Percentiles rank a stretch among this genome's conserved stretches.
phyloP scores from a whole-genome alignment of 2,113 vertebrate species.

The Odocoileus virginianus region DNA sequence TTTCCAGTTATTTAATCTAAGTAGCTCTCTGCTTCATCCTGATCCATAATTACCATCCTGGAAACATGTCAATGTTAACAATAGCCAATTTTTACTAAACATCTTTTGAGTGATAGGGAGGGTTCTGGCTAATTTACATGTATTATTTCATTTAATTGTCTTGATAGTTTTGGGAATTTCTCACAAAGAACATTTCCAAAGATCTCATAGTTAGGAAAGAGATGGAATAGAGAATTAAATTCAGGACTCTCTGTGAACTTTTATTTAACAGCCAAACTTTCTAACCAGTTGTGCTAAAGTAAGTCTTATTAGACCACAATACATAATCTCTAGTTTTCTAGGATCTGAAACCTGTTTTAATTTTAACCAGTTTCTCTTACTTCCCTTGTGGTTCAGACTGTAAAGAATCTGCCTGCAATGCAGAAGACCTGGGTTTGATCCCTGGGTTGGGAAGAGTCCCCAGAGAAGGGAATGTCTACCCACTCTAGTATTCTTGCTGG shows the following conservation, averaged over 20 bases:
- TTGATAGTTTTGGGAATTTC: not conserved
- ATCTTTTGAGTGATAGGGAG: not conserved
- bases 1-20: not conserved
- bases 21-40: not conserved
- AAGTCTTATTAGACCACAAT: not conserved
- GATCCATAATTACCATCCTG: not conserved
- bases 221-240: not conserved
- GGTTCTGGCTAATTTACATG: not conserved
- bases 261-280: not conserved
- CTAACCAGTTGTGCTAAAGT: not conserved
- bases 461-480: not conserved
- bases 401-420: not conserved
- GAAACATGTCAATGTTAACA: not conserved
- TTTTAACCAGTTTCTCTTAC: not conserved
- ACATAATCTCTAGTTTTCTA: not conserved
- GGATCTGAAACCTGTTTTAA: not conserved
- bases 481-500: not conserved
- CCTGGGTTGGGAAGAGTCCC: not conserved
- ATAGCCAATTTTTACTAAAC: not conserved
- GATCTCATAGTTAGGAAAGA: not conserved
- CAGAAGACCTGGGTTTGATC: not conserved
- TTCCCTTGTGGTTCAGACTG: not conserved
- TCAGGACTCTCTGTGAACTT: not conserved
- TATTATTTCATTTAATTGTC: not conserved
- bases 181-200: not conserved